phyloP scores from a whole-genome alignment of 2,113 vertebrate species.

The Casuarius casuarius region DNA sequence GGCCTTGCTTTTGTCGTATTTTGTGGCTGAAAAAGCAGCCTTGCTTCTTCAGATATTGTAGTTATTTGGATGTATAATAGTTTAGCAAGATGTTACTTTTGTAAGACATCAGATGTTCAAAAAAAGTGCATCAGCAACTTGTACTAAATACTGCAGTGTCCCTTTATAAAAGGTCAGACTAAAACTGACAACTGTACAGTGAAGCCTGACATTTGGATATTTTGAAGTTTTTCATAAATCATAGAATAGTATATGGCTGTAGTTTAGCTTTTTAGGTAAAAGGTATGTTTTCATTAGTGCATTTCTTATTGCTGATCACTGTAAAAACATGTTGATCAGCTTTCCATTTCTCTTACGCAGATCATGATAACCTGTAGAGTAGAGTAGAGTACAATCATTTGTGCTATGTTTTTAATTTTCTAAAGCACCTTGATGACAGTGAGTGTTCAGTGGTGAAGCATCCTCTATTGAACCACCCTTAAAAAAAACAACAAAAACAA shows the following conservation, averaged over 20 bases:
- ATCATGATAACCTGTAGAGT: slow-evolving; percentile 86
- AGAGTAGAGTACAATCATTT: slow-evolving; percentile 86
- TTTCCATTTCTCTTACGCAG: slow-evolving; percentile 84
- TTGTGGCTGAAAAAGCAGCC: slow-evolving; percentile 99
- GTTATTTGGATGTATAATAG: slow-evolving; percentile 99
- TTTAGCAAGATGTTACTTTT: slow-evolving; percentile 99
- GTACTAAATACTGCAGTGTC: slow-evolving; percentile 96
- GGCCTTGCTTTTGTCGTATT: slow-evolving; percentile 99
- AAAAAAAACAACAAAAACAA: slow-evolving; percentile 40
- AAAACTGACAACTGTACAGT: slow-evolving; percentile 85
- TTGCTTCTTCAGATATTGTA: slow-evolving; percentile 99
- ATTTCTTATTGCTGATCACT: slow-evolving; percentile 84
- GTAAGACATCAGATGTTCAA: slow-evolving; percentile 98
- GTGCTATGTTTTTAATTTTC: slow-evolving; percentile 86
- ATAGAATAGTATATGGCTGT: slow-evolving; percentile 86
- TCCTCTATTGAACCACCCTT: slow-evolving; percentile 84
- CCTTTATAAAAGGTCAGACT: slow-evolving; percentile 91
- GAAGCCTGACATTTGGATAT: slow-evolving; percentile 87
- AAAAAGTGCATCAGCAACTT: slow-evolving; percentile 92
- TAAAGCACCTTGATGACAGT: slow-evolving; percentile 89
- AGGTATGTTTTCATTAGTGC: slow-evolving; percentile 86
- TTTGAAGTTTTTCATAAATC: slow-evolving; percentile 88
- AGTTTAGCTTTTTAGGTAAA: slow-evolving; percentile 87
- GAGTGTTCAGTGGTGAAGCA: slow-evolving; percentile 86
- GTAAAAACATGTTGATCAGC: slow-evolving; percentile 81